A percentile compares a stretch with the other conserved stretches of the same genome.
These are phyloP conservation scores for Vidua macroura DNA, from an alignment of 2,113 vertebrate species.

Conservation along the genomic window DNA sequence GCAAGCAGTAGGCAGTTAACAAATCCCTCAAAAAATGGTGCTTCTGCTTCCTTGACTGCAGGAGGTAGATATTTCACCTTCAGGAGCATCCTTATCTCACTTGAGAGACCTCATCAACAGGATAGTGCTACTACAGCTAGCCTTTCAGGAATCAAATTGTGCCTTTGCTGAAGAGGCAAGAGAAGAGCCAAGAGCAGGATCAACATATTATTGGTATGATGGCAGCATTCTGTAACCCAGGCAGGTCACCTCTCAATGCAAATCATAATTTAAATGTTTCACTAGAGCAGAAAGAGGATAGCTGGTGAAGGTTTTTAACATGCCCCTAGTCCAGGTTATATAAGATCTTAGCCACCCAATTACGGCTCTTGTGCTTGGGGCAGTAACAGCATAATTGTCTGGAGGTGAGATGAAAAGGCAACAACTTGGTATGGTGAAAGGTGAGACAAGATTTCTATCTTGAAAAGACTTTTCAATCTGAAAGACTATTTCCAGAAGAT, in stretches of 20 bases:
- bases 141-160: neutral
- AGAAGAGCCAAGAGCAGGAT: neutral
- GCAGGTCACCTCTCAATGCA: neutral
- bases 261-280: neutral
- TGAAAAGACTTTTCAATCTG: neutral
- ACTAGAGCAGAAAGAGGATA: neutral
- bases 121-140: neutral
- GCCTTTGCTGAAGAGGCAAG: neutral
- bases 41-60: neutral
- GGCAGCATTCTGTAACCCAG: neutral
- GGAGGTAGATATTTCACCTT: neutral
- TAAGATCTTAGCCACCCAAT: neutral
- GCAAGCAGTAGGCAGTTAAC: neutral
- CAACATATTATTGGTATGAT: fast-evolving
- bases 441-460: neutral
- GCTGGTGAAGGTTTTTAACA: neutral
- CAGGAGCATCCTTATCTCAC: neutral
- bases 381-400: fast-evolving
- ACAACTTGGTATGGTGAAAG: neutral
- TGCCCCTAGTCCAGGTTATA: neutral
- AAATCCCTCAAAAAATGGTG: neutral
- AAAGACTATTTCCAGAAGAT: neutral
- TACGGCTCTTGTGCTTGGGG: neutral
- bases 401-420: neutral
- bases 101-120: neutral